Conservation (phyloP, 2,797 vertebrate genomes). For the Coccyzus lansbergi region DNA sequence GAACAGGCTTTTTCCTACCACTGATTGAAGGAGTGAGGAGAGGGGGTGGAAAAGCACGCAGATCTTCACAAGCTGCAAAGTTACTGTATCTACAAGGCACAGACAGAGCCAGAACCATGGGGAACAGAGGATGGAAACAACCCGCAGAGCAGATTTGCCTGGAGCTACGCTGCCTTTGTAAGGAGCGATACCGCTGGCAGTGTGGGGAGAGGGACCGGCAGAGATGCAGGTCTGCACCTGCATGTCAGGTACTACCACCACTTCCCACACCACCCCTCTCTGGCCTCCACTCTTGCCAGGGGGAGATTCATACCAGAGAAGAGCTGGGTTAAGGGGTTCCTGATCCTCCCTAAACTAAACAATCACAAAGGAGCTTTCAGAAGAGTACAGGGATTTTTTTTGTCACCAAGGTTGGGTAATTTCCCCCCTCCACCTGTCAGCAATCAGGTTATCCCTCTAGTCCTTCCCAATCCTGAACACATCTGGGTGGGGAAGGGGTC, state of each 20-base stretch:
- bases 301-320: not conserved
- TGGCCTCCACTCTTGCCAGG: not conserved
- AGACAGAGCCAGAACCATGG: conserved; percentile 51
- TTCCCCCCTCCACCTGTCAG: not conserved
- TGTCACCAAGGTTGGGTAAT: not conserved
- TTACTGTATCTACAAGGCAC: conserved; percentile 55
- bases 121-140: conserved; percentile 47
- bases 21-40: not conserved
- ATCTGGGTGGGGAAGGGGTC: not conserved
- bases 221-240: not conserved
- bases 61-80: conserved; percentile 59
- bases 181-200: not conserved
- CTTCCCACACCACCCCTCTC: not conserved
- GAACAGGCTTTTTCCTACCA: not conserved
- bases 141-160: conserved; percentile 52
- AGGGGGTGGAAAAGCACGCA: not conserved
- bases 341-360: not conserved
- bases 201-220: rapidly evolving
- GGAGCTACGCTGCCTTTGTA: conserved; percentile 40
- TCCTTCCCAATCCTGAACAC: not conserved
- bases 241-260: not conserved
- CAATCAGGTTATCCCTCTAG: not conserved
- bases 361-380: not conserved
- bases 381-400: not conserved
- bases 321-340: not conserved